Conservation (phyloP, 2,888 invertebrate genomes). For the Lasioglossum calceatum region DNA sequence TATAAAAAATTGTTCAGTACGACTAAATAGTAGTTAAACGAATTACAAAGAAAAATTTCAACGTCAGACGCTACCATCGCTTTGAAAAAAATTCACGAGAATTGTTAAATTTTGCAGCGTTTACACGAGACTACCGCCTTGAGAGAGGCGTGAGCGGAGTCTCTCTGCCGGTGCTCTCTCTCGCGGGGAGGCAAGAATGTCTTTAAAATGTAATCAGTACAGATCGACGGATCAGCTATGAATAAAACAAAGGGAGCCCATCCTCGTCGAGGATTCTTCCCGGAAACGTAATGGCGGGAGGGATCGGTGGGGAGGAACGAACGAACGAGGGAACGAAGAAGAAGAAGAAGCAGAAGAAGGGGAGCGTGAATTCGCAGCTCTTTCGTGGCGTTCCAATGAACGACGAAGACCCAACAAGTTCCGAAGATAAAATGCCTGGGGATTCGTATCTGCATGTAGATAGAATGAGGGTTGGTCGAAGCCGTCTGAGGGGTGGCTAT, state of each 20-base stretch:
- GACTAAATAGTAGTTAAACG: not conserved
- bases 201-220: conserved; percentile 67
- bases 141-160: not conserved
- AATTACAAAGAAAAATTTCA: not conserved
- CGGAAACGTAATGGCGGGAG: conserved; percentile 19
- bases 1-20: no score
- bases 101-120: not conserved
- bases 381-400: conserved; percentile 52
- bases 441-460: conserved; percentile 74
- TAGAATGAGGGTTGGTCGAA: conserved; percentile 48
- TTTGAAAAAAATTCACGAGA: not conserved
- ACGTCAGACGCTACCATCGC: not conserved
- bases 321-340: not conserved
- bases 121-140: not conserved
- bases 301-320: not conserved
- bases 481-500: conserved; percentile 69
- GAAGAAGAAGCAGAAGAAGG: not conserved
- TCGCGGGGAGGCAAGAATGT: conserved; percentile 34
- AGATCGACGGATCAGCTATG: conserved; percentile 62
- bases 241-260: conserved; percentile 66
- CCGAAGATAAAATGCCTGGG: conserved; percentile 63
- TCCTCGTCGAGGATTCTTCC: conserved; percentile 13
- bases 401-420: conserved; percentile 52
- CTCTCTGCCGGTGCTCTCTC: not conserved
- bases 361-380: conserved; percentile 44